Conservation (phyloP, 2,888 invertebrate species). For the Anaspis maculata region DNA sequence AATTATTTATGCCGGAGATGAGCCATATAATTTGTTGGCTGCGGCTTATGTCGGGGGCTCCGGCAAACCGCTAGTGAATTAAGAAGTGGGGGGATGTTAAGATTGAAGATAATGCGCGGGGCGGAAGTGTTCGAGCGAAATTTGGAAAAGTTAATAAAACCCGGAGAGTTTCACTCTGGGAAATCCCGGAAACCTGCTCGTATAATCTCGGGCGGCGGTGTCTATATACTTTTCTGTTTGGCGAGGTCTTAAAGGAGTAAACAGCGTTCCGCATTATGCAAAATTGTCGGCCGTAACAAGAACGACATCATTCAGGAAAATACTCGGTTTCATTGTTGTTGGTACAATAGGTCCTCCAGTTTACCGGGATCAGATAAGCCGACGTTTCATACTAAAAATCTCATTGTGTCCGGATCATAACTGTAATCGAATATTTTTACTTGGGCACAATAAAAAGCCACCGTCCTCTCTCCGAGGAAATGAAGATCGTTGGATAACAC, state of each 20-base stretch:
- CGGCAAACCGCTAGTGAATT: no score
- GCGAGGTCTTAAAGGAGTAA: conserved; percentile 21
- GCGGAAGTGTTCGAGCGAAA: not conserved
- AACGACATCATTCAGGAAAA: conserved; percentile 20
- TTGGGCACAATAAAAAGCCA: conserved; percentile 12
- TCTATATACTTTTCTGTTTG: conserved; percentile 19
- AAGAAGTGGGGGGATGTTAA: not conserved
- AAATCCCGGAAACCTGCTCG: no score
- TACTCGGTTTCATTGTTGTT: conserved; percentile 16
- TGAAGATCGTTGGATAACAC: conserved; percentile 22
- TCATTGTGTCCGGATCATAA: conserved; percentile 16
- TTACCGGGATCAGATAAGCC: conserved; percentile 13
- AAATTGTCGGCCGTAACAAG: conserved; percentile 22
- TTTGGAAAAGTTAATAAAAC: not conserved
- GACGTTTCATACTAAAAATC: conserved; percentile 16
- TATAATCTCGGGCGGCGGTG: no score
- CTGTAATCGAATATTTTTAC: conserved; percentile 15
- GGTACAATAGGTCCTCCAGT: conserved; percentile 17
- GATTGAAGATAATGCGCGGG: not conserved
- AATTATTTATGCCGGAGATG: no score
- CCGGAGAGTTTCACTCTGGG: no score
- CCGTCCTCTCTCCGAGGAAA: conserved; percentile 16
- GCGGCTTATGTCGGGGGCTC: no score
- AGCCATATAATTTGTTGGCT: no score
- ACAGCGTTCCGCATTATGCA: conserved; percentile 22